A percentile compares a stretch with the other conserved stretches of the same genome.
phyloP scores from a whole-genome alignment of 53 echinoderm and acorn worm genomes.

The Henricia sp. region DNA sequence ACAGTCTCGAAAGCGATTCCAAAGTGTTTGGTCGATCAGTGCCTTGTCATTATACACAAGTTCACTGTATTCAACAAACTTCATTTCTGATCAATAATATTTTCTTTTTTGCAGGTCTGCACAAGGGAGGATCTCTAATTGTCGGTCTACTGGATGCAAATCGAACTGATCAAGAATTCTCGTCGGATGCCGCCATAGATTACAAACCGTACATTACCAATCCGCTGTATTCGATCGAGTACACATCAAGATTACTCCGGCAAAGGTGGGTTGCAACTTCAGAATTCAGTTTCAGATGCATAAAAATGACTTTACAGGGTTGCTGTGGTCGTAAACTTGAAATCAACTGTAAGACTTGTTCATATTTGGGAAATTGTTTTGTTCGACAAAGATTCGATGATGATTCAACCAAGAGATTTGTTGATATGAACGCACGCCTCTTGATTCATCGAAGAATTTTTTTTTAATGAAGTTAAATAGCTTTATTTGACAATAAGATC shows the following conservation, averaged over 20 bases:
- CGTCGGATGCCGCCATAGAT: constrained; percentile 56
- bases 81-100: too few relatives aligned
- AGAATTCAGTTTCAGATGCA: too few relatives aligned
- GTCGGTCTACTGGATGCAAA: constrained; percentile 44
- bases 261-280: constrained; percentile 48
- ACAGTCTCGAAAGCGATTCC: too few relatives aligned
- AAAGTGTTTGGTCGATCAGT: not conserved
- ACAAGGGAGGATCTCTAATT: constrained; percentile 34
- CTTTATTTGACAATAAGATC: too few relatives aligned
- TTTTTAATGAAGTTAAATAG: too few relatives aligned
- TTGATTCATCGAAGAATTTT: too few relatives aligned
- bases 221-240: constrained; percentile 22
- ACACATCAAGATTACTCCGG: constrained; percentile 31
- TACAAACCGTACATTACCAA: constrained; percentile 56
- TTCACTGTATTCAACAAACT: too few relatives aligned
- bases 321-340: not conserved
- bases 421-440: too few relatives aligned
- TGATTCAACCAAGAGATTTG: too few relatives aligned
- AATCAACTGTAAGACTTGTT: too few relatives aligned
- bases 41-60: not conserved
- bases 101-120: constrained; percentile 47
- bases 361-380: too few relatives aligned
- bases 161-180: constrained; percentile 40
- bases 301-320: not conserved
- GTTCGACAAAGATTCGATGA: too few relatives aligned